These are phyloP conservation scores for Acropora tenuis DNA, from an alignment of 64 coral and sea anemone species.

Conservation along the genomic window DNA sequence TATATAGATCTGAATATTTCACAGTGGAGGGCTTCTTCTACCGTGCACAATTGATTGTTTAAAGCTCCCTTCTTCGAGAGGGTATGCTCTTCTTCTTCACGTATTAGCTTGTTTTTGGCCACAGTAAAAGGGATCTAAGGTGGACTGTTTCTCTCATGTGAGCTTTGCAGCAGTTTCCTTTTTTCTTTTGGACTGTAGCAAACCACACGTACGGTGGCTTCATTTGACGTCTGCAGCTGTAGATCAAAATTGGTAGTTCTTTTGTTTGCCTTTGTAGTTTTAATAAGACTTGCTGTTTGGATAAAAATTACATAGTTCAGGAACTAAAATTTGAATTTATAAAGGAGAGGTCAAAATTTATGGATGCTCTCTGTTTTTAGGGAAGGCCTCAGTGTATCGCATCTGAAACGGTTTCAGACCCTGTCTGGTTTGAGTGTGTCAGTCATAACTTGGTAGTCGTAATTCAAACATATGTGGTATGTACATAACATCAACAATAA, in stretches of 20 bases:
- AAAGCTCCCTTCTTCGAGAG: slow-evolving; percentile 5
- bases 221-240: slow-evolving; percentile 32
- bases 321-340: too few relatives aligned
- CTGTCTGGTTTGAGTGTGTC: too few relatives aligned
- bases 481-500: too few relatives aligned
- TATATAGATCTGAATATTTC: slow-evolving; percentile 15
- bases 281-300: background rate
- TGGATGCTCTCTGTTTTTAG: too few relatives aligned
- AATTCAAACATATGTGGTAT: too few relatives aligned
- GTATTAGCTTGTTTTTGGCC: slow-evolving; percentile 1
- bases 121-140: background rate
- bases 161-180: background rate
- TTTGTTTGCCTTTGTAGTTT: slow-evolving; percentile 14
- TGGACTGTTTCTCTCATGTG: slow-evolving; percentile 32
- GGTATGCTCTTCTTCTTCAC: slow-evolving; percentile 8
- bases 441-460: too few relatives aligned
- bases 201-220: slow-evolving; percentile 41
- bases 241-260: slow-evolving; percentile 18
- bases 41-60: slow-evolving; percentile 20
- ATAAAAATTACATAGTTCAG: background rate
- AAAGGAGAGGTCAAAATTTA: too few relatives aligned
- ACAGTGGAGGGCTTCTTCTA: background rate
- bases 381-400: too few relatives aligned
- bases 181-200: slow-evolving; percentile 39
- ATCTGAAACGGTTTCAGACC: too few relatives aligned